phyloP scores from a whole-genome alignment of 2,797 vertebrate species.

The Helarctos malayanus region DNA sequence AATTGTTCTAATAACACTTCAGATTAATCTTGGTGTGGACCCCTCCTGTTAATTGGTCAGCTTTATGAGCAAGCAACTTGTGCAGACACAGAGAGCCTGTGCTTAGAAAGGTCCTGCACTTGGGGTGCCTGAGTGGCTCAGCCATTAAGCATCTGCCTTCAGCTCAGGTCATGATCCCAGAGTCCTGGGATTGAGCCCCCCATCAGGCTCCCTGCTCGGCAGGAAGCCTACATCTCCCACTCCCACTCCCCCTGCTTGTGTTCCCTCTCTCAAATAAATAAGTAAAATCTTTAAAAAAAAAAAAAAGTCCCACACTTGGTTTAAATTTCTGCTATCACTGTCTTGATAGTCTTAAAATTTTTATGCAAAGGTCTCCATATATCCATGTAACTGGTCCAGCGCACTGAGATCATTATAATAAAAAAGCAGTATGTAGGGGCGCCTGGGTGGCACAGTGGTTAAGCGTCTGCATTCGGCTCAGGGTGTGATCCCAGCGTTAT shows the following conservation, averaged over 20 bases:
- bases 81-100: not conserved
- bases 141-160: too few species aligned
- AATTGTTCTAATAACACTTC: not conserved
- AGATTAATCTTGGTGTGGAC: not conserved
- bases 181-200: too few species aligned
- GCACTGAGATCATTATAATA: not conserved
- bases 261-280: too few species aligned
- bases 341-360: not conserved
- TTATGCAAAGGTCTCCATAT: not conserved
- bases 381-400: not conserved
- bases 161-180: too few species aligned
- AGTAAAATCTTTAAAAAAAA: too few species aligned
- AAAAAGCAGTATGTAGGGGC: not conserved
- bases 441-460: too few species aligned
- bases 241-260: too few species aligned
- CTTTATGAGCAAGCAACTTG: not conserved
- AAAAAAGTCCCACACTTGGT: not conserved
- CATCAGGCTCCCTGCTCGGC: too few species aligned
- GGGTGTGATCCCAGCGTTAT: too few species aligned
- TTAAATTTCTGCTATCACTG: not conserved
- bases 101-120: not conserved
- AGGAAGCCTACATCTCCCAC: too few species aligned
- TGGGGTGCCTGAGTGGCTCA: not conserved
- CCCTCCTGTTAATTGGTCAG: not conserved
- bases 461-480: too few species aligned